A percentile compares a stretch with the other conserved stretches of the same genome.
Conservation (phyloP, 2,888 invertebrate species). For the Stenodera caucasica region DNA sequence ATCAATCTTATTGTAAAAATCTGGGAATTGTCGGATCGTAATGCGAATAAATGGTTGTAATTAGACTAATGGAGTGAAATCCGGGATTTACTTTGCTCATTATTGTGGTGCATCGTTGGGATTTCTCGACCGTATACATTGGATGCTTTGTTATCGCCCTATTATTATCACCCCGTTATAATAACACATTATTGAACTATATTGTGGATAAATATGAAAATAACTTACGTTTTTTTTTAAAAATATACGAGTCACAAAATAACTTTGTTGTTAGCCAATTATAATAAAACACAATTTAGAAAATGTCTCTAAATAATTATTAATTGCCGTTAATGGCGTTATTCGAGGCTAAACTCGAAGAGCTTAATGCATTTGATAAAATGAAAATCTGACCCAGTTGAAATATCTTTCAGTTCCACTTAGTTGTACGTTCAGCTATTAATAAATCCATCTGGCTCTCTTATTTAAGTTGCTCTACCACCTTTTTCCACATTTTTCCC, state of each 20-base stretch:
- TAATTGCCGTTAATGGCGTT: no score
- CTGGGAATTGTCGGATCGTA: no score
- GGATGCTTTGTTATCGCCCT: not conserved
- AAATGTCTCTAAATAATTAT: no score
- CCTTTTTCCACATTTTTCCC: not conserved
- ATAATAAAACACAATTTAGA: no score
- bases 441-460: not conserved
- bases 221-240: not conserved
- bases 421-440: conserved; percentile 1
- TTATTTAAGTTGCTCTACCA: not conserved
- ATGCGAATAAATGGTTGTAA: not conserved
- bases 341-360: not conserved
- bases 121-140: not conserved
- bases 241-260: not conserved
- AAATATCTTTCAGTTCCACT: conserved; percentile 10
- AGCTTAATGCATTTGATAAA: no score
- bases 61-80: not conserved
- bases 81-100: not conserved
- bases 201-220: not conserved
- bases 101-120: not conserved
- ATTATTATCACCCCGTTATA: not conserved
- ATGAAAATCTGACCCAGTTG: not conserved
- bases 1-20: not conserved
- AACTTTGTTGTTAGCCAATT: not conserved
- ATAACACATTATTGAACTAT: not conserved